Conservation (phyloP, 2,113 vertebrate genomes). For the Ciconia boyciana region DNA sequence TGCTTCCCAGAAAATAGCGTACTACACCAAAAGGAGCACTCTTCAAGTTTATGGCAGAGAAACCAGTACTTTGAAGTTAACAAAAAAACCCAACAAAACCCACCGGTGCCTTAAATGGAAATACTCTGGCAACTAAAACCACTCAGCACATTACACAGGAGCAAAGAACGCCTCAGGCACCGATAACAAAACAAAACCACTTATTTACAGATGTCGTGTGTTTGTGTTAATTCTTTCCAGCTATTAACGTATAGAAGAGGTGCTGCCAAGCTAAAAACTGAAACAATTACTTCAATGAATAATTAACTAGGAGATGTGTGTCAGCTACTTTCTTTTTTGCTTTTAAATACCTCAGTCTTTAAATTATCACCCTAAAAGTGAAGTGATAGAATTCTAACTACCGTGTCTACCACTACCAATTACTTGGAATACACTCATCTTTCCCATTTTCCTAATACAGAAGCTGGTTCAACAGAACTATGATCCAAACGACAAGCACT, state of each 20-base stretch:
- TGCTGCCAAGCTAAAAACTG: constrained; percentile 10
- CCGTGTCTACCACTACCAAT: not conserved
- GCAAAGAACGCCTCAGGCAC: not conserved
- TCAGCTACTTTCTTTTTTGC: not conserved
- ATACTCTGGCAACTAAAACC: not conserved
- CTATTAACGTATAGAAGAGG: not conserved
- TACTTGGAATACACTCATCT: not conserved
- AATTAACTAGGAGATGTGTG: not conserved
- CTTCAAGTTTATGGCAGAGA: not conserved
- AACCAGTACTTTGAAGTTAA: not conserved
- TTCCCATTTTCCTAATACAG: not conserved
- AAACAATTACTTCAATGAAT: not conserved
- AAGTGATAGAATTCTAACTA: not conserved
- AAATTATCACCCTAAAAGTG: not conserved
- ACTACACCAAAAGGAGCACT: not conserved
- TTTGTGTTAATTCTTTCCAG: not conserved
- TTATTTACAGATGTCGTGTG: not conserved
- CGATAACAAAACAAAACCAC: not conserved
- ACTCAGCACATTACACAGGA: not conserved
- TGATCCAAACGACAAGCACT: not conserved
- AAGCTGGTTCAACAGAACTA: not conserved
- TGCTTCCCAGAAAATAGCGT: not conserved
- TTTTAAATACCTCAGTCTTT: not conserved
- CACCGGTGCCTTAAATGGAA: not conserved
- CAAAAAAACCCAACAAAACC: not conserved